A percentile compares a stretch with the other conserved stretches of the same genome.
Conservation (phyloP, 2,797 vertebrate species). For the Hoplostethus mediterraneus region DNA sequence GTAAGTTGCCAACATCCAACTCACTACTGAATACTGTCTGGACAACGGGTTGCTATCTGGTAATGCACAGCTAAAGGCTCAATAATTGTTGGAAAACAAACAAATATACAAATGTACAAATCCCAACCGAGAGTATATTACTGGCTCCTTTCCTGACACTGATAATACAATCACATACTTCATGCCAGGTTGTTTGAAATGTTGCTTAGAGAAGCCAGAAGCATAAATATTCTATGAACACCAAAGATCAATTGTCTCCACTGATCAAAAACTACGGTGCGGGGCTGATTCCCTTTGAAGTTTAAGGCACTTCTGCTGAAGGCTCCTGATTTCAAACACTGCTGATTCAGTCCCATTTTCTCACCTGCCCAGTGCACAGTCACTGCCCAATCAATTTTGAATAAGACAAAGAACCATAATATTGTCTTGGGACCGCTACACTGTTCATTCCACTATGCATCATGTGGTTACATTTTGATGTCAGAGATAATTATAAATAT, state of each 20-base stretch:
- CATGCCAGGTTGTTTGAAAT: slow-evolving; percentile 62
- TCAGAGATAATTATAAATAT: no score
- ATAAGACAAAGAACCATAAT: slow-evolving; percentile 30
- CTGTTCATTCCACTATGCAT: slow-evolving; percentile 3
- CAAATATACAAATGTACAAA: slow-evolving; percentile 2
- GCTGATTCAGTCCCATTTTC: slow-evolving; percentile 78
- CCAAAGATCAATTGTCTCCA: slow-evolving; percentile 79
- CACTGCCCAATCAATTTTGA: slow-evolving; percentile 56
- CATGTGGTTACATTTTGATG: not conserved
- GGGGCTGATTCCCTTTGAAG: slow-evolving; percentile 76
- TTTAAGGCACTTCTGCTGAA: slow-evolving; percentile 56
- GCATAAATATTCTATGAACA: slow-evolving; percentile 79
- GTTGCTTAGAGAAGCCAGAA: slow-evolving; percentile 71
- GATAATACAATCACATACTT: slow-evolving; percentile 74
- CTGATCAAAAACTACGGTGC: slow-evolving; percentile 79
- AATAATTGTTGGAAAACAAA: slow-evolving; percentile 32
- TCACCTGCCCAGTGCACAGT: slow-evolving; percentile 57
- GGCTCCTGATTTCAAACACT: slow-evolving; percentile 70
- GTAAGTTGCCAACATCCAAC: not conserved
- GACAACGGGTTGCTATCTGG: not conserved
- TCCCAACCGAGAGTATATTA: slow-evolving; percentile 31
- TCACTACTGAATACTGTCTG: slow-evolving; percentile 5
- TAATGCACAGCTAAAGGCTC: slow-evolving; percentile 3
- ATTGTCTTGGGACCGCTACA: slow-evolving; percentile 14
- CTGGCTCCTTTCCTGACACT: slow-evolving; percentile 58